Conservation (phyloP, 2,888 invertebrate species). For the Merodon equestris region DNA sequence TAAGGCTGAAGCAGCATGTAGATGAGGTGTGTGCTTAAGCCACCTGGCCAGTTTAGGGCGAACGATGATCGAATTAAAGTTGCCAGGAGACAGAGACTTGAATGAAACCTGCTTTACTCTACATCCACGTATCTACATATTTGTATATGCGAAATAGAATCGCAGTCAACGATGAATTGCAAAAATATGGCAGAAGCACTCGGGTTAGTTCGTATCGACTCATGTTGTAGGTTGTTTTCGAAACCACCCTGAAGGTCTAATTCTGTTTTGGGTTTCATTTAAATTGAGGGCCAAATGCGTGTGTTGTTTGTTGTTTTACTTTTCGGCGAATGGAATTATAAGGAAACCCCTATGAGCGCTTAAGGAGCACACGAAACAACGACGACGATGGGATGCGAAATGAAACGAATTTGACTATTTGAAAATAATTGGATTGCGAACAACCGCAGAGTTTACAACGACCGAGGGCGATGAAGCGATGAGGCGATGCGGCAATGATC, state of each 20-base stretch:
- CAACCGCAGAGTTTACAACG: slow-evolving; percentile 8
- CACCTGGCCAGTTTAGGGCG: slow-evolving; percentile 34
- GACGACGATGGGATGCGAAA: too few relatives aligned
- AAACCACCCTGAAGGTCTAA: slow-evolving; percentile 47
- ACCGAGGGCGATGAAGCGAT: neutral
- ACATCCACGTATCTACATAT: neutral
- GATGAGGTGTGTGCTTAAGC: slow-evolving; percentile 15
- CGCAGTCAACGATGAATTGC: slow-evolving; percentile 52
- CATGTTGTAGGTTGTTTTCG: slow-evolving; percentile 22
- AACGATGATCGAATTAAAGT: slow-evolving; percentile 6
- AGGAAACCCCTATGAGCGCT: slow-evolving; percentile 7
- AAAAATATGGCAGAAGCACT: slow-evolving; percentile 44
- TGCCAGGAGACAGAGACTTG: neutral
- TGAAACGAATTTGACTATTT: slow-evolving; percentile 44
- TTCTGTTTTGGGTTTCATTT: slow-evolving; percentile 14
- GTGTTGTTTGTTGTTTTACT: slow-evolving; percentile 7
- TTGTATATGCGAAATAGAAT: slow-evolving; percentile 36
- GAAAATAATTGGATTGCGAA: slow-evolving; percentile 53
- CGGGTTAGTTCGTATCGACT: too few relatives aligned
- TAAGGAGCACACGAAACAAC: slow-evolving; percentile 3
- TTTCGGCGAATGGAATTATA: neutral
- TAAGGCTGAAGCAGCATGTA: slow-evolving; percentile 8
- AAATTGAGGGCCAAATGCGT: slow-evolving; percentile 36
- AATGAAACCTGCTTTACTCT: neutral
- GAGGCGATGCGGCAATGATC: neutral